phyloP scores from a whole-genome alignment of 1,140 invertebrate genomes.

The Caenorhabditis briggsae region DNA sequence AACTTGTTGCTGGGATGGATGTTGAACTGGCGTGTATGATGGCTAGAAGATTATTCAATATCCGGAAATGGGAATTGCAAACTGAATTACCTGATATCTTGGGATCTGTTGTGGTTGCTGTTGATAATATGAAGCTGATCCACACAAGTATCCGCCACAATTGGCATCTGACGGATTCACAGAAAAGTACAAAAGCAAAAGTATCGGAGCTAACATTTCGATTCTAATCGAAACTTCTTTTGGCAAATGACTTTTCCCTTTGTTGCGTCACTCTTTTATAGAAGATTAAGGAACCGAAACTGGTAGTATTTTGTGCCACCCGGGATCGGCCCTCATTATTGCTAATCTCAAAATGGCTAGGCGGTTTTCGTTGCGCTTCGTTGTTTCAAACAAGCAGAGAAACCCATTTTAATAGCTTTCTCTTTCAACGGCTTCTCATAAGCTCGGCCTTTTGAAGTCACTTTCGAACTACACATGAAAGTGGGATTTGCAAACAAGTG shows the following conservation, averaged over 20 bases:
- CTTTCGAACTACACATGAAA: not conserved
- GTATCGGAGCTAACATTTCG: conserved; percentile 9
- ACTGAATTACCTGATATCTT: conserved; percentile 40
- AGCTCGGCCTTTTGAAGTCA: conserved; percentile 8
- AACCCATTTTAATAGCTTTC: conserved; percentile 38
- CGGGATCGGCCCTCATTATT: conserved; percentile 36
- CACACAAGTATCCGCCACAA: conserved; percentile 43
- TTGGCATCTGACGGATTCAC: not conserved
- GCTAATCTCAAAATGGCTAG: conserved; percentile 31
- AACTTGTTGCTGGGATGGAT: not conserved
- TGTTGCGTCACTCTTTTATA: conserved; percentile 49
- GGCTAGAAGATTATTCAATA: conserved; percentile 11
- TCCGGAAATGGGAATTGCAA: too few species aligned
- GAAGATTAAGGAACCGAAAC: conserved; percentile 39
- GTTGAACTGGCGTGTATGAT: conserved; percentile 17
- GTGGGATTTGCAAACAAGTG: not conserved
- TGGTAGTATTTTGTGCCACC: conserved; percentile 23
- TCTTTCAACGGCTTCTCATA: not conserved
- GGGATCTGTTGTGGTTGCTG: not conserved
- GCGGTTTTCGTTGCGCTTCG: conserved; percentile 28
- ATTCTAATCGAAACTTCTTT: not conserved
- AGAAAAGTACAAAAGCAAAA: conserved; percentile 45
- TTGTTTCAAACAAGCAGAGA: conserved; percentile 29
- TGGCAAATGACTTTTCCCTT: conserved; percentile 41
- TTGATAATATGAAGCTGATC: conserved; percentile 1